A percentile compares a stretch with the other conserved stretches of the same genome.
Conservation (phyloP, 2,888 invertebrate genomes). For the Bombyx huttoni region DNA sequence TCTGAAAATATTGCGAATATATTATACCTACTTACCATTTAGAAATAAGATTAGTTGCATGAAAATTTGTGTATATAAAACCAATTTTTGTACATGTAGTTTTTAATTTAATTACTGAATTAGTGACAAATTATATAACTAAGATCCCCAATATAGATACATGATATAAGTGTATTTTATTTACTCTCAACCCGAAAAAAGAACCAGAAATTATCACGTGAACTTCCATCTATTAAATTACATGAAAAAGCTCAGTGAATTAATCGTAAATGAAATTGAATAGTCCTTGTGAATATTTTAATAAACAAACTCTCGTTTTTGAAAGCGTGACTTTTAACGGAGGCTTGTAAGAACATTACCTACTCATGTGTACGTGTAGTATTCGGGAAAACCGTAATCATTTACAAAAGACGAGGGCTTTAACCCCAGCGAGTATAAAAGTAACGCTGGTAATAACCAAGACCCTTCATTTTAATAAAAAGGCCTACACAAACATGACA, state of each 20-base stretch:
- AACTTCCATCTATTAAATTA: too few species aligned
- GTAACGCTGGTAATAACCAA: background rate
- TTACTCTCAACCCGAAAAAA: background rate
- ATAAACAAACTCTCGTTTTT: too few species aligned
- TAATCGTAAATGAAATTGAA: too few species aligned
- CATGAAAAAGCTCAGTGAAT: too few species aligned
- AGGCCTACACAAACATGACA: background rate
- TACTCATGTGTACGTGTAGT: background rate
- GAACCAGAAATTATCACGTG: background rate
- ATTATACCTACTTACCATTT: constrained; percentile 47
- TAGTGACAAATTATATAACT: constrained; percentile 64
- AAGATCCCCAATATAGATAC: constrained; percentile 67
- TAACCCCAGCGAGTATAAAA: background rate
- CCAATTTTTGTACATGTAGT: constrained; percentile 68
- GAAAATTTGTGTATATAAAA: constrained; percentile 61
- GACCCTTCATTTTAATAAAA: background rate
- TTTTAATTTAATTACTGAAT: constrained; percentile 63
- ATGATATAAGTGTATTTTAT: constrained; percentile 20
- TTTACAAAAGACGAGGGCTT: background rate
- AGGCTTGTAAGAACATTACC: background rate
- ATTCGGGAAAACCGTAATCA: background rate
- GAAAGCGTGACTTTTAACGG: background rate
- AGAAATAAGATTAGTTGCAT: constrained; percentile 53
- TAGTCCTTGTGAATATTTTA: too few species aligned
- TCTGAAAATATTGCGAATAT: constrained; percentile 32